Evolutionary conservation across 2,797 vertebrate species (phyloP), one percentile per base, ranked within the genome.

Genomic region (Phaenicophaeus curvirostris): DNA sequence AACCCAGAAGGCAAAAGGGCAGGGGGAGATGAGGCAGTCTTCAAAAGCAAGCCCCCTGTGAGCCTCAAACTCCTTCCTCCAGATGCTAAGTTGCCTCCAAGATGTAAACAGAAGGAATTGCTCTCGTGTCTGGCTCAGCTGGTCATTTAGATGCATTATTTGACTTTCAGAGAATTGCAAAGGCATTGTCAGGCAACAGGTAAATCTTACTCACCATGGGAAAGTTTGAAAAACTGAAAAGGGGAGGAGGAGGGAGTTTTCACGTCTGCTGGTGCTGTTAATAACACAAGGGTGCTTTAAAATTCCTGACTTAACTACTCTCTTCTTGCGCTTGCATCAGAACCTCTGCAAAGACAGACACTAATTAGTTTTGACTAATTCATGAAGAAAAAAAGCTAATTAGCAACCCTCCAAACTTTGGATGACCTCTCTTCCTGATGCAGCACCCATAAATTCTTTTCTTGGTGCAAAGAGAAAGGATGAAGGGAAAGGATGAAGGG

Each of bases 341-440:
- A 88, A 96, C 59, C 80, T 91, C 87, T 77, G 54, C 80, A 82
- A 71, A 91, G 69, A 82, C 65, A 75, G 85, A 77, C 67, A 23
- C 71, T 87, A 94, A 95, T 96, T 95, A 96, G 83, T 92, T 94
- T 50, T 85, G 73, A 96, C 80, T 93, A 95, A 97, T 96, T 95
- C 91, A 96, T 85, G 79, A 95, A 89, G 67, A 91, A 44, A 91
- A 91, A 96, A 95, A 93, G 67, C 76, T 94, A 95, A 95, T 93
- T 87, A 96, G 84, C 81, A 96, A 44, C 48, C 41, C 69, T 93
- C 59, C 95, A 95, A 95, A 96, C 90, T 96, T 15, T 82, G 72
- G 67, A 89, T 91, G 87, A 96, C 90, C 94, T 94, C 81, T 80
- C 66, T 74, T 78, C 57, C 39, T 5, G 3, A 39, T 21, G 35